Conservation (phyloP, 2,888 invertebrate species). For the Zele albiditarsus region DNA sequence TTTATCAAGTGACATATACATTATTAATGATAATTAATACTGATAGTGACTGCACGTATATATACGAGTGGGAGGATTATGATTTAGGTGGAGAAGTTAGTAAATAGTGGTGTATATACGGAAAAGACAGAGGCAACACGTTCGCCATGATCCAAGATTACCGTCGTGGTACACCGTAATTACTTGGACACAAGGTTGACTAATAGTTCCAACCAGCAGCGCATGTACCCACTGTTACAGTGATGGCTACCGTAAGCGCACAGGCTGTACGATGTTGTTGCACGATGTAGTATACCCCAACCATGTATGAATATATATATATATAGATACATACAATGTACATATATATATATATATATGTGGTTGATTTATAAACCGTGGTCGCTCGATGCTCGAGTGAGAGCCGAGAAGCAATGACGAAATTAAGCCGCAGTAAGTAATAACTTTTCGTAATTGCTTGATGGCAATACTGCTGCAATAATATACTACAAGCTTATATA, state of each 20-base stretch:
- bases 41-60: no score
- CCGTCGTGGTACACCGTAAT: slow-evolving; percentile 53
- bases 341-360: not conserved
- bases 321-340: not conserved
- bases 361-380: slow-evolving; percentile 14
- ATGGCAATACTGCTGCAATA: slow-evolving; percentile 36
- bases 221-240: slow-evolving; percentile 29
- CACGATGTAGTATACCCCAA: not conserved
- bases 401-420: slow-evolving; percentile 44
- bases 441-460: slow-evolving; percentile 50
- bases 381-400: slow-evolving; percentile 28
- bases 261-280: slow-evolving; percentile 5
- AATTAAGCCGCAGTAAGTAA: slow-evolving; percentile 49
- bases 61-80: slow-evolving; percentile 5
- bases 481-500: not conserved
- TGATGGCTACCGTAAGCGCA: slow-evolving; percentile 28
- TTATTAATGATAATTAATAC: no score
- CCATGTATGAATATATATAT: not conserved
- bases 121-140: slow-evolving; percentile 34
- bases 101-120: not conserved
- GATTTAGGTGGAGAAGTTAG: slow-evolving; percentile 19
- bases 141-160: slow-evolving; percentile 49
- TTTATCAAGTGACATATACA: no score
- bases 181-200: slow-evolving; percentile 55
- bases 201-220: slow-evolving; percentile 50